phyloP scores from a whole-genome alignment of 1,140 invertebrate species.

The Neuroterus valhalla region DNA sequence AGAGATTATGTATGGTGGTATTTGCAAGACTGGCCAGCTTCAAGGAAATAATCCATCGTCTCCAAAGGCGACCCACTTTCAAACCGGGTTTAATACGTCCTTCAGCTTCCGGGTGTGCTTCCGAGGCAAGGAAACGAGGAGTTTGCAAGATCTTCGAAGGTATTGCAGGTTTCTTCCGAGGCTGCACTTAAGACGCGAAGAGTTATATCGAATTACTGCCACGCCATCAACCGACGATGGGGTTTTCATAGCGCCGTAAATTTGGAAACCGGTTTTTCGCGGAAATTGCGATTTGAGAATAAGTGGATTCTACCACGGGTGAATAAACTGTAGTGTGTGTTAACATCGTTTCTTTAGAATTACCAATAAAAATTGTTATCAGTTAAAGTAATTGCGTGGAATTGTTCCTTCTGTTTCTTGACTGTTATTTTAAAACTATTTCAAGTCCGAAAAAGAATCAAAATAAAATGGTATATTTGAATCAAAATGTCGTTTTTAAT shows the following conservation, averaged over 20 bases:
- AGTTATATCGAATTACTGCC: conserved; percentile 7
- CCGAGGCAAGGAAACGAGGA: not conserved
- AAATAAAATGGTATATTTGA: no score
- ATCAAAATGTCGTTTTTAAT: no score
- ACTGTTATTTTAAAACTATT: no score
- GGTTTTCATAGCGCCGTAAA: conserved; percentile 3
- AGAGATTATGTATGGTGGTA: not conserved
- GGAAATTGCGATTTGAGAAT: not conserved
- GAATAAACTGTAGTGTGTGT: no score
- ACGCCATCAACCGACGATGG: conserved; percentile 1
- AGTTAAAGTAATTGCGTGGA: no score
- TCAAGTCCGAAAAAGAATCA: no score
- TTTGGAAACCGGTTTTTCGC: not conserved
- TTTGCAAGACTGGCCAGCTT: not conserved
- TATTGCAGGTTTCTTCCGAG: not conserved
- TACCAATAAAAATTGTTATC: no score
- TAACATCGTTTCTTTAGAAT: no score
- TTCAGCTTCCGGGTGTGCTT: not conserved
- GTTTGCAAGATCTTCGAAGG: not conserved
- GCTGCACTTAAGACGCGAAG: not conserved
- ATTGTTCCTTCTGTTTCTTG: no score
- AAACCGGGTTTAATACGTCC: not conserved
- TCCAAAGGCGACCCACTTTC: not conserved
- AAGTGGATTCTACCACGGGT: not conserved
- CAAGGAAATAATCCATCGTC: not conserved